Base-by-base conservation (phyloP, 2,888 invertebrate species). In the Meteorus colon region DNA sequence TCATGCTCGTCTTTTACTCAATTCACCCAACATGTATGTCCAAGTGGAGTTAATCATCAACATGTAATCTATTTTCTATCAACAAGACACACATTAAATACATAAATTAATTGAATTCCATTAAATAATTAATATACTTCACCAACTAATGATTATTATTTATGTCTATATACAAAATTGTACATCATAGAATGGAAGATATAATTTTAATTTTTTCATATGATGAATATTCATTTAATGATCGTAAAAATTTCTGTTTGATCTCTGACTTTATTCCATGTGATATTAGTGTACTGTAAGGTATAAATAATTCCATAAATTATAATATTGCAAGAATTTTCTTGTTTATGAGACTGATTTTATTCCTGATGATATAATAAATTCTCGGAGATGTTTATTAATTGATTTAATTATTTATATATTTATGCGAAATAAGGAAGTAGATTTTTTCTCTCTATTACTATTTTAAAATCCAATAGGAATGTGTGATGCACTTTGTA, bases 1-100 rank as follows among this genome's bases (percentile, higher is more conserved):
- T 55, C 55, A 5, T 34, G 55, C 31, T 59, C n/a, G 69, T 55
- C 69, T 69, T 69, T 59, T 51, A 68, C 68, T 68, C 34, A 8
- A 10, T 34, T 55, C 55, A n/a, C 4, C 10, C 24, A 55, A 69
- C 55, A 31, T 59, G 69, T 59, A 19, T 10, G 12, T 12, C 41
- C 41, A 41, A 41, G 41, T 41, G 8, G 12, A 41, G 41, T 41
- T 41, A 41, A 41, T 41, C 66, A 12, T 29, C 55, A 55, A 69
- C 55, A 31, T 59, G 69, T 69, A 4, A 55, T 55, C 19, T 48
- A 48, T 48, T 48, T n/a, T 4, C 16, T 48, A 48, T 48, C 14
- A 48, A 48, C 48, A 48, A 16, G 48, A 48, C n/a, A 48, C 16
- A 48, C 14, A 48, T 48, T n/a, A 48, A 48, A 48, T n/a, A n/a